A percentile compares a stretch with the other conserved stretches of the same genome.
Conservation (phyloP, 2,888 invertebrate species). For the Drosophila demipolita region DNA sequence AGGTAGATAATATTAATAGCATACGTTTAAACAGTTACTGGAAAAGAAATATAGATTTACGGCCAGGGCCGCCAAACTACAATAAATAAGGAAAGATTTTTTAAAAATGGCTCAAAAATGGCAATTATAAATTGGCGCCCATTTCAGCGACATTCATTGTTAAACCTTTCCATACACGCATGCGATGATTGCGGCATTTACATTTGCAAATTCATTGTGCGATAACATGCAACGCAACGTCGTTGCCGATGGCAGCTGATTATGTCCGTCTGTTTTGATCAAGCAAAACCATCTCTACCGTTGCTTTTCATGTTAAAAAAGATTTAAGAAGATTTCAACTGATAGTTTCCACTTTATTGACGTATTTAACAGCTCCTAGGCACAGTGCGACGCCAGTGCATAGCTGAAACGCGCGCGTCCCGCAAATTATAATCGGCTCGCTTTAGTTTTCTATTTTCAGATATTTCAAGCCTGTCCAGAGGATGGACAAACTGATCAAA, state of each 20-base stretch:
- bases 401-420: conserved; percentile 14
- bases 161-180: background rate
- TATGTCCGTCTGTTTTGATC: conserved; percentile 46
- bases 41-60: background rate
- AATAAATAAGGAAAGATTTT: background rate
- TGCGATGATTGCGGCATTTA: background rate
- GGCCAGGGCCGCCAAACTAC: background rate
- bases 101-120: background rate
- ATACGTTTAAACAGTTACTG: too few relatives aligned
- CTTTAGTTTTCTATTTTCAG: conserved; percentile 2
- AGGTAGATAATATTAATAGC: background rate
- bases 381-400: conserved; percentile 18
- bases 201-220: conserved; percentile 46
- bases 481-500: conserved; percentile 38
- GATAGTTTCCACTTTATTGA: conserved; percentile 10
- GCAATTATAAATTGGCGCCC: background rate
- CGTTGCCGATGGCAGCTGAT: conserved; percentile 51
- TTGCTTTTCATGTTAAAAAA: conserved; percentile 26
- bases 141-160: background rate
- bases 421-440: conserved; percentile 1
- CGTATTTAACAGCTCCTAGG: conserved; percentile 5
- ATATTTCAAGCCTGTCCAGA: conserved; percentile 12
- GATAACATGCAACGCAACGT: conserved; percentile 41
- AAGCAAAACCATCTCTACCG: conserved; percentile 38
- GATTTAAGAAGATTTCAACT: conserved; percentile 35